Evolutionary conservation across 1,140 invertebrate genomes (phyloP).

Genomic region (Leptinotarsa lineolata): DNA sequence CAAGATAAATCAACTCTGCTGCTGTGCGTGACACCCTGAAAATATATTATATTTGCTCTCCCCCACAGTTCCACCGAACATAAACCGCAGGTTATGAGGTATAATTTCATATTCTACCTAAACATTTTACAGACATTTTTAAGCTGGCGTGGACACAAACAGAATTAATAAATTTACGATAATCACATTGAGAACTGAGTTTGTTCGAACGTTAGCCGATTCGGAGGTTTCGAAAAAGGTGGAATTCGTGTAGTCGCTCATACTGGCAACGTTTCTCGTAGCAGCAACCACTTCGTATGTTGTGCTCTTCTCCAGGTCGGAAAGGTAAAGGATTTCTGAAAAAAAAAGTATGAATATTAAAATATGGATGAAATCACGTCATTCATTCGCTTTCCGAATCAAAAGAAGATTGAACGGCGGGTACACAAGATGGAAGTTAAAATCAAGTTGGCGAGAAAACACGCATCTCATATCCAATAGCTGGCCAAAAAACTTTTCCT

Average conservation of each 20-base stretch:
- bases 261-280: conserved; percentile 13
- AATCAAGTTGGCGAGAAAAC: no score
- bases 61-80: not conserved
- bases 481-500: no score
- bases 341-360: not conserved
- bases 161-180: conserved; percentile 9
- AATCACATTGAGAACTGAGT: not conserved
- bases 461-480: no score
- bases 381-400: not conserved
- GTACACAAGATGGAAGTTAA: no score
- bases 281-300: conserved; percentile 13
- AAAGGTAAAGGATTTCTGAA: conserved; percentile 3
- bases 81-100: not conserved
- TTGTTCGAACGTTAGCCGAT: not conserved
- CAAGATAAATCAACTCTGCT: not conserved
- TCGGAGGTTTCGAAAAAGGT: not conserved
- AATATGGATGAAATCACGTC: not conserved
- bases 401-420: not conserved
- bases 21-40: not conserved
- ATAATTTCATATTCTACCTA: conserved; percentile 11
- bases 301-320: not conserved
- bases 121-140: conserved; percentile 16
- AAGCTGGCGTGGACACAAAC: conserved; percentile 1
- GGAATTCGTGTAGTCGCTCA: conserved; percentile 9
- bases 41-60: conserved; percentile 5